Percentiles rank a stretch among this genome's conserved stretches.
These are phyloP conservation scores for Panagrolaimus sp. DNA, from an alignment of 1,140 invertebrate genomes.

Conservation along the genomic window DNA sequence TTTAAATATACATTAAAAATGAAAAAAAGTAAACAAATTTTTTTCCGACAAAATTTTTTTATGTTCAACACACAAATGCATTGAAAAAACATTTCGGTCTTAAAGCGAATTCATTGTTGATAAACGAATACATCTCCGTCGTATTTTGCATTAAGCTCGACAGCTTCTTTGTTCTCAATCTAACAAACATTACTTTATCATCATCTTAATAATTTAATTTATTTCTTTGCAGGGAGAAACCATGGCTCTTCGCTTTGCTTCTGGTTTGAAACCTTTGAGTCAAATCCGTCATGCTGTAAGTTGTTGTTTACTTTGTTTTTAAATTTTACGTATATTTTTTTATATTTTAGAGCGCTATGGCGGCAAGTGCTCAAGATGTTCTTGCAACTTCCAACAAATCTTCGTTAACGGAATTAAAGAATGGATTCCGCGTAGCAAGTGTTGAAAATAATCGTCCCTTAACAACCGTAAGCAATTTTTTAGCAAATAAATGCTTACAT, in stretches of 20 bases:
- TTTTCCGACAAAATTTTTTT: too few species aligned
- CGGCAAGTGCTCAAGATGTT: conserved; percentile 24
- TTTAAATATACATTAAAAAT: too few species aligned
- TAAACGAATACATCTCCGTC: too few species aligned
- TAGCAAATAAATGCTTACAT: conserved; percentile 7
- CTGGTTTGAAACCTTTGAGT: not conserved
- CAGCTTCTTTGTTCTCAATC: too few species aligned
- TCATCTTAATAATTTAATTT: too few species aligned
- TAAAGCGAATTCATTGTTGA: too few species aligned
- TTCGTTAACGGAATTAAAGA: conserved; percentile 74
- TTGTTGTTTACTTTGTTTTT: not conserved
- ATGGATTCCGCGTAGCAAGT: conserved; percentile 84
- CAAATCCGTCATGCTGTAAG: conserved; percentile 13
- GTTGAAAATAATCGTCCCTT: conserved; percentile 90
- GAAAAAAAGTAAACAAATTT: too few species aligned
- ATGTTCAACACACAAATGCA: too few species aligned
- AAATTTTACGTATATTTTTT: not conserved
- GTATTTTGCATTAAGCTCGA: too few species aligned
- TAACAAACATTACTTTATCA: too few species aligned
- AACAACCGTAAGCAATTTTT: conserved; percentile 73
- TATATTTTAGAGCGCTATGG: conserved; percentile 5
- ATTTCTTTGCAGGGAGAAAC: too few species aligned
- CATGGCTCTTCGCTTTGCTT: not conserved
- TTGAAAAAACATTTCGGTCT: too few species aligned
- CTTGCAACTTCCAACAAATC: conserved; percentile 71